Evolutionary conservation across 1,140 invertebrate species (phyloP), one percentile per base, ranked within the genome.

Genomic region (Drosophila paulistorum): DNA sequence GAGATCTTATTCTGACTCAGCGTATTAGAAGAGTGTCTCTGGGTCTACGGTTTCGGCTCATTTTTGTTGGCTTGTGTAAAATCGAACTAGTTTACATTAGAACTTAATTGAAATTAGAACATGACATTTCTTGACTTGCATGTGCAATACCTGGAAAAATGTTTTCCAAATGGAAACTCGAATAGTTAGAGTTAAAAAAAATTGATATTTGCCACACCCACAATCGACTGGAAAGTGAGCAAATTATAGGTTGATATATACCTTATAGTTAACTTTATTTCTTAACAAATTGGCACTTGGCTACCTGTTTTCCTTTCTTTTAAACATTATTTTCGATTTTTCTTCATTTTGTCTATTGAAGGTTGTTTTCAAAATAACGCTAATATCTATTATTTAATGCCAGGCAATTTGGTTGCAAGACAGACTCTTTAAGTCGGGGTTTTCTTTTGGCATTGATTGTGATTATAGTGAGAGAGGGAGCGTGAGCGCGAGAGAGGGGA

Each of bases 251-350:
- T 75, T 42, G 57, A 26, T 23, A 23, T 66, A 61, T 63, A 20
- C 60, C 76, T 69, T 51, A 79, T 75, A 79, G 48, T 14, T 51
- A 51, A 10, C 45, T 51, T 51, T 20, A 51, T 23, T 51, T 51
- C 10, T 51, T 62, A 17, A 20, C 48, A 77, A 74, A 85, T 84
- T 70, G 68, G 48, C 65, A 61, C 70, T 74, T 58, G 65, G 74
- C 82, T 77, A 86, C 75, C 67, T 61, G 79, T 67, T 70, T 85
- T 30, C 6, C 6, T 1, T 80, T 65, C 14, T 65, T 23, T 30
- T 7, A 35, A 6, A 23, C n/a, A 20, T 17, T 9, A 39, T 59
- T 64, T 39, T n/a, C 7, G n/a, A 77, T 57, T 33, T 51, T 51
- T 23, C 7, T 5, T 48, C 35, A 37, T 48, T 48, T 7, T 9